Base-by-base conservation (phyloP, 2,797 vertebrate species). In the Danio kyathit region DNA sequence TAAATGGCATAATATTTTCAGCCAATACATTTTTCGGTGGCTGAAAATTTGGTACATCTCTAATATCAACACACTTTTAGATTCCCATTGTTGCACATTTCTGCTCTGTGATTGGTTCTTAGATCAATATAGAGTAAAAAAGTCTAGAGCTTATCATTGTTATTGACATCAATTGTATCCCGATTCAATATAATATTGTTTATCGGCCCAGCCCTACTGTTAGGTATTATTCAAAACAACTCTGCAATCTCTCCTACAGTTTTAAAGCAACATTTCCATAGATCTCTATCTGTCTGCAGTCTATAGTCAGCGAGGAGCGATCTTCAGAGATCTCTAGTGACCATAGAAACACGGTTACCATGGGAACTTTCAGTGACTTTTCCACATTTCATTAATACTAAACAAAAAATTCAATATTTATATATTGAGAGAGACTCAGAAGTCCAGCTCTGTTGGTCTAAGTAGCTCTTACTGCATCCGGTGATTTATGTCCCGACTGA, bases 291-390 rank as follows among this genome's bases (percentile, higher is more conserved):
- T 40, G 8, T 46, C 69, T 41, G 41, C 54, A 29, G n/a, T 54
- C 41, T 46, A 7, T 60, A 63, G 48, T 63, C 70, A 16, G 8
- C 65, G 60, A 56, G 29, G 12, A 56, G 41, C 40, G 48, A 51
- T 52, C 67, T n/a, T 72, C 9, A 7, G 17, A 49, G 51, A 66
- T 80, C 49, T 80, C 49, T 65, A 73, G 79, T 80, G 79, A 66
- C 82, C 80, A 82, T 82, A 79, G 85, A 74, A 80, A 80, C 80
- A 51, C 69, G 44, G 80, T 84, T 82, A 21, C 85, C 74, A 69
- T 82, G 82, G 80, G 14, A 56, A 84, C 82, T 12, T 70, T 60
- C 46, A 29, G 8, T 48, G 14, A 56, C 51, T 65, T 80, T 80
- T 5, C 7, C 70, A 41, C 78, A 71, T 71, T 41, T 61, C 38